Percentiles rank a stretch among this genome's conserved stretches.
phyloP scores from a whole-genome alignment of 2,888 invertebrate genomes.

The Leptothorax acervorum region DNA sequence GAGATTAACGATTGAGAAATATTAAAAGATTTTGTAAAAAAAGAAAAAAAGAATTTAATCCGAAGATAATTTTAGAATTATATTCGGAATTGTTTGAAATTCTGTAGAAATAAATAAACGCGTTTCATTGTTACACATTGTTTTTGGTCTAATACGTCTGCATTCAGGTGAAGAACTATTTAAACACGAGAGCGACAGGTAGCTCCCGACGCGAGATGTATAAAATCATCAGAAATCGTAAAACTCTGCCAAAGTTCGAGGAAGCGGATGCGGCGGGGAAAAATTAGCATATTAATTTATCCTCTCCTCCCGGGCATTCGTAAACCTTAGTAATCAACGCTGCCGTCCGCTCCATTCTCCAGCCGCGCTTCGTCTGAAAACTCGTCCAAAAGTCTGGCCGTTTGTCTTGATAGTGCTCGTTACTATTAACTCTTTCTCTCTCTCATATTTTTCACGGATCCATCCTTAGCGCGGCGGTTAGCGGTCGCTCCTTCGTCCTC shows the following conservation, averaged over 20 bases:
- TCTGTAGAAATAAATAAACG: too few species aligned
- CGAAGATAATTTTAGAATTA: not conserved
- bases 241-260: conserved; percentile 61
- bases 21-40: not conserved
- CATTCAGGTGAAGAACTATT: not conserved
- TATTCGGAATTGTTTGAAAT: not conserved
- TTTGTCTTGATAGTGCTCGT: conserved; percentile 30
- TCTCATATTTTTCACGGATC: conserved; percentile 40
- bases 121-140: not conserved
- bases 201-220: conserved; percentile 36
- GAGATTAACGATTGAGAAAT: not conserved
- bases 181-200: not conserved
- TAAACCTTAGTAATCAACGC: conserved; percentile 83
- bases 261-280: conserved; percentile 63
- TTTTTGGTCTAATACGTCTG: not conserved
- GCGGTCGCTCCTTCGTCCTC: conserved; percentile 50
- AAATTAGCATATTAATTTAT: conserved; percentile 84
- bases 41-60: not conserved
- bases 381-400: conserved; percentile 50
- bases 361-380: conserved; percentile 44
- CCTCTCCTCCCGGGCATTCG: conserved; percentile 74
- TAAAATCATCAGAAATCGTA: conserved; percentile 71
- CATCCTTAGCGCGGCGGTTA: conserved; percentile 32
- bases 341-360: conserved; percentile 60
- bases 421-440: conserved; percentile 34